Conservation (phyloP, 2,888 invertebrate species). For the Euclidia mi region DNA sequence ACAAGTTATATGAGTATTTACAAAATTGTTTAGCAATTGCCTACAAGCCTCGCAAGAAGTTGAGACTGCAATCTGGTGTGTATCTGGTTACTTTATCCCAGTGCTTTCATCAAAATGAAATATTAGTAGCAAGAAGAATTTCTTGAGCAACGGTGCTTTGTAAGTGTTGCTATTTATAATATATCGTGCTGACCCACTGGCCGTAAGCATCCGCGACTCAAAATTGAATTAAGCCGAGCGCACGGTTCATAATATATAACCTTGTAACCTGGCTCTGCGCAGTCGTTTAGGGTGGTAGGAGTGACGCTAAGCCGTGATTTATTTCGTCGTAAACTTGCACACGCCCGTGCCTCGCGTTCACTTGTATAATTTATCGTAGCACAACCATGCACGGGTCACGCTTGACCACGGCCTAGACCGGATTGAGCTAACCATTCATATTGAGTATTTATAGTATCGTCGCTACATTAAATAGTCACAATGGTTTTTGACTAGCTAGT, state of each 20-base stretch:
- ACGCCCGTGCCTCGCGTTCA: conserved; percentile 84
- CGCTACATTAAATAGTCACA: conserved; percentile 41
- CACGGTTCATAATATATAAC: conserved; percentile 64
- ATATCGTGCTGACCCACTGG: conserved; percentile 58
- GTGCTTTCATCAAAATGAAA: background rate
- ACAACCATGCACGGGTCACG: conserved; percentile 67
- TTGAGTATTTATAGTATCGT: conserved; percentile 58
- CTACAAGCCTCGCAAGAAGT: too few relatives aligned
- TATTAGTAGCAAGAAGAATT: conserved; percentile 5
- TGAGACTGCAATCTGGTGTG: too few relatives aligned
- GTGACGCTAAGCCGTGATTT: conserved; percentile 81
- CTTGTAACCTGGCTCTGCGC: conserved; percentile 60
- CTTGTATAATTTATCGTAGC: conserved; percentile 86
- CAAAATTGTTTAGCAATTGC: too few relatives aligned
- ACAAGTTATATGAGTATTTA: too few relatives aligned
- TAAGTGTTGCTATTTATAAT: conserved; percentile 28
- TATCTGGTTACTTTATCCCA: too few relatives aligned
- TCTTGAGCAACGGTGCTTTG: conserved; percentile 29
- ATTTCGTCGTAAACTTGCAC: conserved; percentile 84
- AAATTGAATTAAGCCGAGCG: conserved; percentile 56
- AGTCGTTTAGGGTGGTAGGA: conserved; percentile 69
- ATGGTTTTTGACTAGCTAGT: conserved; percentile 24
- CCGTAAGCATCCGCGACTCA: conserved; percentile 43
- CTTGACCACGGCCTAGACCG: conserved; percentile 78
- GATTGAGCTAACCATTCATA: conserved; percentile 71